Conservation (phyloP, 2,888 invertebrate species). For the Pseudanteris insignis region DNA sequence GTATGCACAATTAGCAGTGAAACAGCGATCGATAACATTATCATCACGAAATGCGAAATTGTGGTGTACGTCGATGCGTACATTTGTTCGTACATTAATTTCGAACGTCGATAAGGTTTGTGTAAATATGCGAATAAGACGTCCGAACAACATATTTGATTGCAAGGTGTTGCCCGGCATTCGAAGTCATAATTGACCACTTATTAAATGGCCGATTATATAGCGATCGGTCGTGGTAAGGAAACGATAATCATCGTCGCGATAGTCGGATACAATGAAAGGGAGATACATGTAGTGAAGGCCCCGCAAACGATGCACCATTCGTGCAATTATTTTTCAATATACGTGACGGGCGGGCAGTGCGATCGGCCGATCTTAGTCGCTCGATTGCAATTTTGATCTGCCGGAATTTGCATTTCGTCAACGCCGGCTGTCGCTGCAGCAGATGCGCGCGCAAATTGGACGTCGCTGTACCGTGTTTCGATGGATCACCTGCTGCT, state of each 20-base stretch:
- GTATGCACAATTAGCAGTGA: too few relatives aligned
- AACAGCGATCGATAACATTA: too few relatives aligned
- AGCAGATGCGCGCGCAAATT: constrained; percentile 64
- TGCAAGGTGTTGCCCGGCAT: constrained; percentile 20
- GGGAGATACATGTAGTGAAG: not conserved
- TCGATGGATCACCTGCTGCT: constrained; percentile 56
- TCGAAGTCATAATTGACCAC: constrained; percentile 1
- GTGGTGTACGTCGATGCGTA: too few relatives aligned
- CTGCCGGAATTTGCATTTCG: constrained; percentile 58
- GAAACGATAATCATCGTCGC: constrained; percentile 19
- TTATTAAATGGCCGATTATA: constrained; percentile 13
- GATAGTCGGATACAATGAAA: not conserved
- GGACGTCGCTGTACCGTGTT: constrained; percentile 52
- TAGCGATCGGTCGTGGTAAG: constrained; percentile 3
- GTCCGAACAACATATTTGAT: constrained; percentile 14
- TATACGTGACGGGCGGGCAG: constrained; percentile 24
- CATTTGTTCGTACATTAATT: constrained; percentile 18
- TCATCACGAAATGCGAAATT: too few relatives aligned
- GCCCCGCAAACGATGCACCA: constrained; percentile 10
- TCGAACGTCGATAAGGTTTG: constrained; percentile 11
- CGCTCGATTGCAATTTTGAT: constrained; percentile 27
- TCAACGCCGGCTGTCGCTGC: constrained; percentile 61
- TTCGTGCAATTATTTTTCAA: constrained; percentile 39
- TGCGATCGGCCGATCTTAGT: constrained; percentile 15
- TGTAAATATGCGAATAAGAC: constrained; percentile 12